phyloP scores from a whole-genome alignment of 2,113 vertebrate genomes.

The Lophotis ruficrista region DNA sequence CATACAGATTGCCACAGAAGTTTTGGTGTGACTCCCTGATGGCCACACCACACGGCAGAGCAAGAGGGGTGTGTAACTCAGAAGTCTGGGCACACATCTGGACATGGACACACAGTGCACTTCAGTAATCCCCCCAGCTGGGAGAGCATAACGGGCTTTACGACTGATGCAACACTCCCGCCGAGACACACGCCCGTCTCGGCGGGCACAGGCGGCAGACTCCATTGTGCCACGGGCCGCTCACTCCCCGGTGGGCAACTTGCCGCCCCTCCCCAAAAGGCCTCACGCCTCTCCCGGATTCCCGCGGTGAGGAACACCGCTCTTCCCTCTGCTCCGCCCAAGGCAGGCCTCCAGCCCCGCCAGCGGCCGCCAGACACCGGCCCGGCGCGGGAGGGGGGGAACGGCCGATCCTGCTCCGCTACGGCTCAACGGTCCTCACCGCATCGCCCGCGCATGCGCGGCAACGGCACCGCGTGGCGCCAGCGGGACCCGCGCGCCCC shows the following conservation, averaged over 20 bases:
- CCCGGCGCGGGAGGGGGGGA: not conserved
- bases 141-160: fast-evolving
- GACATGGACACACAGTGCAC: fast-evolving
- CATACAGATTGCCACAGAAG: fast-evolving
- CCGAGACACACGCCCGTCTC: fast-evolving
- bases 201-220: fast-evolving
- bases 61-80: fast-evolving
- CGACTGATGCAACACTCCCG: fast-evolving
- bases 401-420: too few relatives aligned
- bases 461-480: not conserved
- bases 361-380: not conserved
- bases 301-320: not conserved
- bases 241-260: fast-evolving
- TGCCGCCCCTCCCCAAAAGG: too few relatives aligned
- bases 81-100: fast-evolving
- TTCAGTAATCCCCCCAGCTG: not conserved
- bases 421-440: not conserved
- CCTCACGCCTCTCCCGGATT: too few relatives aligned
- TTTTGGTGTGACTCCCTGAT: fast-evolving
- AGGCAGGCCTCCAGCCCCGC: too few relatives aligned
- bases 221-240: not conserved
- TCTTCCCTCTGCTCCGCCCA: fast-evolving
- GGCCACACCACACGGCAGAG: not conserved
- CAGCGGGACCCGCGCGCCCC: not conserved
- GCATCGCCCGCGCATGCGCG: not conserved